phyloP scores from a whole-genome alignment of 2,113 vertebrate species.

The Sinosuthora webbiana region DNA sequence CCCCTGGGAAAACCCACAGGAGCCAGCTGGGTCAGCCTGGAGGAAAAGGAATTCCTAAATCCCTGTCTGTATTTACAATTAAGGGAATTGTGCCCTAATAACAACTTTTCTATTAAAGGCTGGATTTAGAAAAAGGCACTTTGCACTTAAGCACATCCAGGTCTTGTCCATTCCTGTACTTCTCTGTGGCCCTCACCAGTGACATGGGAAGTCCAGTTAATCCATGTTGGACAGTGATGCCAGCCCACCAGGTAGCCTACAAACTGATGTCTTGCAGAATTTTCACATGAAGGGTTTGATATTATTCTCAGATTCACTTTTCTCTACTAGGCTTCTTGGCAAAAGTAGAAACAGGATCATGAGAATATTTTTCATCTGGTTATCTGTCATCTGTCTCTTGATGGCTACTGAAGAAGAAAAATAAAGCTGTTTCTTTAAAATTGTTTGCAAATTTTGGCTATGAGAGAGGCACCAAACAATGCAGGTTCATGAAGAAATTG shows the following conservation, averaged over 20 bases:
- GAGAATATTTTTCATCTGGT: neutral
- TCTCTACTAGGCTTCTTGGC: neutral
- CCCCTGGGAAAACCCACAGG: neutral
- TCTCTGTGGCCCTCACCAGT: accelerated
- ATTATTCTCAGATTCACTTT: neutral
- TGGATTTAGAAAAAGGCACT: neutral
- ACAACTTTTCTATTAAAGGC: neutral
- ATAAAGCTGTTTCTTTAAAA: neutral
- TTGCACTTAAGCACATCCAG: neutral
- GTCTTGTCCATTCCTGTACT: neutral
- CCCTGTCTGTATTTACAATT: neutral
- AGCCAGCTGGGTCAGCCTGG: accelerated
- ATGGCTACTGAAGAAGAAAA: neutral
- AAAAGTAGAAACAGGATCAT: neutral
- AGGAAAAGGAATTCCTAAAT: neutral
- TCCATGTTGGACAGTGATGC: neutral
- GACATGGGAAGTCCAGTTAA: accelerated
- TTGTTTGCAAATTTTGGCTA: neutral
- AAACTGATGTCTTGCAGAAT: neutral
- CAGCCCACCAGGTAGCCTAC: neutral
- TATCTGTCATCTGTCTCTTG: neutral
- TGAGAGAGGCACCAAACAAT: neutral
- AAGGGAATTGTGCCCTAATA: neutral
- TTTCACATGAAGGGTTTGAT: neutral
- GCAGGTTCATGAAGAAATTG: neutral